Conservation (phyloP, 2,797 vertebrate genomes). For the Phrynocephalus guinanensis region DNA sequence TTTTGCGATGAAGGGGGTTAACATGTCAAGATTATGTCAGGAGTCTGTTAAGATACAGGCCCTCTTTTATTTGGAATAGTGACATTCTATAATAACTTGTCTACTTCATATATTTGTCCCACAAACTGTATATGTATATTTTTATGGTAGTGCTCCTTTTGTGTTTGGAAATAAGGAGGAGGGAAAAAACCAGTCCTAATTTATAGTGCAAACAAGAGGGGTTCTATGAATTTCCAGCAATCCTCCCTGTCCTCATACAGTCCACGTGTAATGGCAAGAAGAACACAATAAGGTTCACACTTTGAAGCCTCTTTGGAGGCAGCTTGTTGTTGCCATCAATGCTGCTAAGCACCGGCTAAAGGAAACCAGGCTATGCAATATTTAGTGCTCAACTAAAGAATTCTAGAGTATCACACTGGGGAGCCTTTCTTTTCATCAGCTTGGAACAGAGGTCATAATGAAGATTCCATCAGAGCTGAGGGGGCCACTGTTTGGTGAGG, state of each 20-base stretch:
- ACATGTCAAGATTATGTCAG: background rate
- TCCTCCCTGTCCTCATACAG: background rate
- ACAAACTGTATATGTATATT: too few relatives aligned
- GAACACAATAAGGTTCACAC: conserved; percentile 1
- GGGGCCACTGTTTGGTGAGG: background rate
- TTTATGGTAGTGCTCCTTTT: background rate
- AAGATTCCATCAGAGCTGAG: background rate
- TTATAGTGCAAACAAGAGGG: background rate
- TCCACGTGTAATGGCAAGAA: background rate
- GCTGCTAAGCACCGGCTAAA: background rate
- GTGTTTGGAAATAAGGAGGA: background rate
- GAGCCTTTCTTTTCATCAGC: background rate
- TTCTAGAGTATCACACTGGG: background rate
- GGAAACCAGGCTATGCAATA: background rate
- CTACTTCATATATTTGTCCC: background rate
- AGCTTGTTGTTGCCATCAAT: background rate
- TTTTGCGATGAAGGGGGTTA: background rate
- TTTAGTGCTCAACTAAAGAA: background rate
- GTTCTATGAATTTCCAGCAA: background rate
- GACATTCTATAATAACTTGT: too few relatives aligned
- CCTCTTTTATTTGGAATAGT: background rate
- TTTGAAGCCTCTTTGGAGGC: background rate
- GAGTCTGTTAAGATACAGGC: background rate
- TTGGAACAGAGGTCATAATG: conserved; percentile 1
- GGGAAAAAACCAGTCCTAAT: background rate